Percentiles rank a stretch among this genome's conserved stretches.
Evolutionary conservation across 2,888 invertebrate species (phyloP).

Genomic region (Smittia aterrima): DNA sequence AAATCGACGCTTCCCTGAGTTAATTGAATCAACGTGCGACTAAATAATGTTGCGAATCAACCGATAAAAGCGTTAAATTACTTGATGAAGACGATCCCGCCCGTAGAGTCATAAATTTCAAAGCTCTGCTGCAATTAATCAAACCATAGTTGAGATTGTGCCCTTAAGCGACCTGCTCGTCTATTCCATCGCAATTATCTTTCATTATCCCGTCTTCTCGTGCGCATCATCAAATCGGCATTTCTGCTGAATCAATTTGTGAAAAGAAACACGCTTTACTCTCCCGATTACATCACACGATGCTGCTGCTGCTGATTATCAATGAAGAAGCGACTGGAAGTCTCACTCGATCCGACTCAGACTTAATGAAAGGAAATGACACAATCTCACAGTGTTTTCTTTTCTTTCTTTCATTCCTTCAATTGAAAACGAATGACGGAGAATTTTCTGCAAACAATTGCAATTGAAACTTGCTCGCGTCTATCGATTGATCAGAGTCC

Average conservation of each 20-base stretch:
- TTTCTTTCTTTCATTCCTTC: background rate
- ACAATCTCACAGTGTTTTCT: background rate
- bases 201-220: background rate
- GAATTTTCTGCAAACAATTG: background rate
- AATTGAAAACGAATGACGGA: conserved; percentile 7
- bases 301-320: background rate
- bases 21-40: background rate
- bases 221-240: background rate
- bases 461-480: background rate
- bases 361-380: conserved; percentile 16
- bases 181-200: background rate
- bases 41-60: background rate
- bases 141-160: background rate
- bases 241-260: conserved; percentile 8
- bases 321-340: background rate
- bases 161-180: background rate
- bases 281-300: background rate
- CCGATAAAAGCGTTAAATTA: background rate
- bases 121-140: conserved; percentile 1
- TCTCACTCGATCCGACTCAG: background rate
- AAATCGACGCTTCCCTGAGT: background rate
- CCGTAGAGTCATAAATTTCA: background rate
- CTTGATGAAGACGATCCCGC: background rate
- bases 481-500: background rate
- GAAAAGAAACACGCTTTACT: background rate